Evolutionary conservation across 2,113 vertebrate genomes (phyloP).

Genomic region (Scomber scombrus): DNA sequence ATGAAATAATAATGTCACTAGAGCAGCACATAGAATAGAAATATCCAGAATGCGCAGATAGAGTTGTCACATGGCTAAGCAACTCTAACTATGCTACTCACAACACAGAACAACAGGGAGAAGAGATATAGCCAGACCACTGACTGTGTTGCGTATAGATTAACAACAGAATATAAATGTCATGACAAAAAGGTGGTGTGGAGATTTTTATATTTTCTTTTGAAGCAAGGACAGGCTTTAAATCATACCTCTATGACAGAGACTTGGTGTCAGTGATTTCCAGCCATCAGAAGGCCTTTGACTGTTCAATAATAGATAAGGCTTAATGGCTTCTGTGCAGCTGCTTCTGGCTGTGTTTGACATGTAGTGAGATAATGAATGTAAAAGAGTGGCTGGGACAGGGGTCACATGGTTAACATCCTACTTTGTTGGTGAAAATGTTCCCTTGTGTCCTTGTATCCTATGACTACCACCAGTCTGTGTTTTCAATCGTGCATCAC

Average conservation of each 20-base stretch:
- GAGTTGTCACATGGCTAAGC: slow-evolving; percentile 29
- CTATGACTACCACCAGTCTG: slow-evolving; percentile 31
- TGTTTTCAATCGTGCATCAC: neutral
- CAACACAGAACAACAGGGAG: slow-evolving; percentile 41
- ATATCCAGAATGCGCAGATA: slow-evolving; percentile 35
- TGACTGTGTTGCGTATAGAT: slow-evolving; percentile 32
- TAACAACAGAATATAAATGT: slow-evolving; percentile 32
- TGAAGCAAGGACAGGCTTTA: slow-evolving; percentile 45
- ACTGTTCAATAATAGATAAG: slow-evolving; percentile 84
- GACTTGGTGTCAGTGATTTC: slow-evolving; percentile 75
- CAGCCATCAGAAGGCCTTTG: slow-evolving; percentile 71
- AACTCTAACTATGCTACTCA: slow-evolving; percentile 24
- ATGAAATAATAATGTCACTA: slow-evolving; percentile 65
- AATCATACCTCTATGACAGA: slow-evolving; percentile 63
- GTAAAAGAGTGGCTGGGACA: slow-evolving; percentile 61
- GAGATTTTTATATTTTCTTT: slow-evolving; percentile 39
- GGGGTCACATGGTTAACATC: slow-evolving; percentile 60
- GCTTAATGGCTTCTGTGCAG: slow-evolving; percentile 78
- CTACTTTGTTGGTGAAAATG: slow-evolving; percentile 54
- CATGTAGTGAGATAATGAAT: slow-evolving; percentile 74
- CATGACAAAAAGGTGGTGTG: slow-evolving; percentile 9
- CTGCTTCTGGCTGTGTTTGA: slow-evolving; percentile 74
- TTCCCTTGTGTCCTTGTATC: slow-evolving; percentile 9
- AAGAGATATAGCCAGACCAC: slow-evolving; percentile 32
- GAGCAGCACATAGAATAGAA: slow-evolving; percentile 31